These are phyloP conservation scores for Metaphire vulgaris DNA, from an alignment of 1,140 invertebrate genomes.

Conservation along the genomic window DNA sequence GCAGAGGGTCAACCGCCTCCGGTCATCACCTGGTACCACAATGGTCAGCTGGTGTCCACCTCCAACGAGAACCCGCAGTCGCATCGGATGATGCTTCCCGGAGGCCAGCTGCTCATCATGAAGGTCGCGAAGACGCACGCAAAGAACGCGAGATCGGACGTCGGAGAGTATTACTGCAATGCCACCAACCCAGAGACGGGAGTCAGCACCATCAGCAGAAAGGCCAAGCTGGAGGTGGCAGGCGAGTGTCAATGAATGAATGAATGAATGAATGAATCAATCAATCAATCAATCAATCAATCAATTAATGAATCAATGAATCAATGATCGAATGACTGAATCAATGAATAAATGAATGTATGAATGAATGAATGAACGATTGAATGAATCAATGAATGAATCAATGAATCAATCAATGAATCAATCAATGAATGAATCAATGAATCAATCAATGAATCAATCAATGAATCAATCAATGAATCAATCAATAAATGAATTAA, in stretches of 20 bases:
- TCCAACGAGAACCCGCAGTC: not conserved
- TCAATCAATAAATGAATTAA: not conserved
- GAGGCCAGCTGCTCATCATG: not conserved
- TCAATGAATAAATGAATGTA: too few species aligned
- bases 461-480: constrained; percentile 1
- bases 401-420: too few species aligned
- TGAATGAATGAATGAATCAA: not conserved
- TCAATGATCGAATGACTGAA: too few species aligned
- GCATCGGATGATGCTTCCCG: not conserved
- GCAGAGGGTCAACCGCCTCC: constrained; percentile 77
- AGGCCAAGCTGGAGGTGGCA: not conserved
- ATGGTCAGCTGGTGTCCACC: constrained; percentile 1
- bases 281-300: too few species aligned
- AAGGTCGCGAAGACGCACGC: not conserved
- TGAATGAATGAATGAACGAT: too few species aligned
- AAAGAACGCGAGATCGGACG: not conserved
- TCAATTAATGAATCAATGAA: too few species aligned
- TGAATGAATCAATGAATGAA: too few species aligned
- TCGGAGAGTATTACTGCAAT: too few species aligned
- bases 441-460: too few species aligned
- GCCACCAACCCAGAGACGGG: constrained; percentile 7
- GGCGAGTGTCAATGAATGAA: constrained; percentile 4
- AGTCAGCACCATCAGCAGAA: not conserved
- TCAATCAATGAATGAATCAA: too few species aligned
- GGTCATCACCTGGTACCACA: constrained; percentile 72